A percentile compares a stretch with the other conserved stretches of the same genome.
phyloP scores from a whole-genome alignment of 2,113 vertebrate species.

The Tiliqua scincoides region DNA sequence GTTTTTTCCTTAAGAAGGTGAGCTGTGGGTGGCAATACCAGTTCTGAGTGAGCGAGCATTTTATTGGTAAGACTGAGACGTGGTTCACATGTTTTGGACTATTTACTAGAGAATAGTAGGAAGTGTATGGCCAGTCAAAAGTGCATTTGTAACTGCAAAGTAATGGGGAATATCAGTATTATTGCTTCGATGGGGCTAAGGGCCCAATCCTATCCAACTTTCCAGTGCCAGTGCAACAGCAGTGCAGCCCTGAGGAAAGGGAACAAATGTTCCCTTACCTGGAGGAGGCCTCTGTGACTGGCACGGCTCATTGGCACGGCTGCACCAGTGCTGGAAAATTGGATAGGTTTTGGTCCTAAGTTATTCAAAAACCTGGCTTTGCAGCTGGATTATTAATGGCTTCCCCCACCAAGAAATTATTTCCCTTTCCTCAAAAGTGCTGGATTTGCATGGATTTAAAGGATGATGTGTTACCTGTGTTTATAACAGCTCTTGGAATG shows the following conservation, averaged over 20 bases:
- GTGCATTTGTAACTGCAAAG: background rate
- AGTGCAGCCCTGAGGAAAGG: too few species aligned
- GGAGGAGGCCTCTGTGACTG: too few species aligned
- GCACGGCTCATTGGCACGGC: too few species aligned
- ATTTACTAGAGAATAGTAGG: background rate
- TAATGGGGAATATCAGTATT: background rate
- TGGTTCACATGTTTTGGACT: background rate
- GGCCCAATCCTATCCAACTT: too few species aligned
- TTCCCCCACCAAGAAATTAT: background rate
- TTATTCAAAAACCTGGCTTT: background rate
- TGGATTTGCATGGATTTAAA: background rate
- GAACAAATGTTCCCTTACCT: too few species aligned
- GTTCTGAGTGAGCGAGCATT: slow-evolving; percentile 7
- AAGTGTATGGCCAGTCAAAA: background rate
- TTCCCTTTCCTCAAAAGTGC: background rate
- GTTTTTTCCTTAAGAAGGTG: slow-evolving; percentile 1
- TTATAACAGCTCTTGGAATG: background rate
- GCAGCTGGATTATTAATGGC: background rate
- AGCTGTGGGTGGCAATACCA: slow-evolving; percentile 8
- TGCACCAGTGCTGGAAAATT: too few species aligned
- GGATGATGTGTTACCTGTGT: background rate
- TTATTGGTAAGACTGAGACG: background rate
- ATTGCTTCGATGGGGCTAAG: background rate
- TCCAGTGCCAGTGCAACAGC: too few species aligned
- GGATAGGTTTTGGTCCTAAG: background rate